Evolutionary conservation across 37 sponge, comb jelly and placozoan genomes (phyloP), one percentile per base, ranked within the genome.

Genomic region (Dysidea cf. avara): DNA sequence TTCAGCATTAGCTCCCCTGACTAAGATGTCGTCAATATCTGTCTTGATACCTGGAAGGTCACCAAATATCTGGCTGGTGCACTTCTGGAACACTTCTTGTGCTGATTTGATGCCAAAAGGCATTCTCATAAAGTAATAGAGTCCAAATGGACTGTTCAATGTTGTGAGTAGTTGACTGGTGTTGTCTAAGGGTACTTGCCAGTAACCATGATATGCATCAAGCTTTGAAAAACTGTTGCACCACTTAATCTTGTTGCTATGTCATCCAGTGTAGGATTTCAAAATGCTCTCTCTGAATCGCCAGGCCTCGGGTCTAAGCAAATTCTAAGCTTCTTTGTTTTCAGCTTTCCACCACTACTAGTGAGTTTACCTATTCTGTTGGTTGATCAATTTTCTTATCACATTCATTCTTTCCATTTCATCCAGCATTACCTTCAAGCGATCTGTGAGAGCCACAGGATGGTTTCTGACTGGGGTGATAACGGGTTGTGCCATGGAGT

Each of bases 221-320:
- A 49, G 48, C 7, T n/a, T 49, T 69, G 13, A n/a, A n/a, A n/a
- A n/a, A n/a, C n/a, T n/a, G n/a, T n/a, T n/a, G 22, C 70, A 4
- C 26, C 26, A 14, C 6, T 7, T 22, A 69, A 30, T 53, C 48
- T 26, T 6, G 22, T 24, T 5, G 14, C 12, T 7, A 69, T 14
- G 6, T 69, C 53, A 69, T 69, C 70, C 14, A 69, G 11, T 54
- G 70, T 69, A 22, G 70, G 70, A 69, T 14, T 33, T 9, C 25
- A 6, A 54, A 38, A n/a, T 69, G 53, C 26, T 49, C 53, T 33
- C 70, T 11, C 26, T 69, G 17, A 7, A 69, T n/a, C 16, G 12
- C 33, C 70, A 5, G 51, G 40, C 33, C 25, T 43, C 20, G 70
- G 70, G n/a, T 69, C 70, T 33, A 69, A 29, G 26, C 70, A 69